Base-by-base conservation (phyloP, 2,797 vertebrate species). In the Balearica regulorum region DNA sequence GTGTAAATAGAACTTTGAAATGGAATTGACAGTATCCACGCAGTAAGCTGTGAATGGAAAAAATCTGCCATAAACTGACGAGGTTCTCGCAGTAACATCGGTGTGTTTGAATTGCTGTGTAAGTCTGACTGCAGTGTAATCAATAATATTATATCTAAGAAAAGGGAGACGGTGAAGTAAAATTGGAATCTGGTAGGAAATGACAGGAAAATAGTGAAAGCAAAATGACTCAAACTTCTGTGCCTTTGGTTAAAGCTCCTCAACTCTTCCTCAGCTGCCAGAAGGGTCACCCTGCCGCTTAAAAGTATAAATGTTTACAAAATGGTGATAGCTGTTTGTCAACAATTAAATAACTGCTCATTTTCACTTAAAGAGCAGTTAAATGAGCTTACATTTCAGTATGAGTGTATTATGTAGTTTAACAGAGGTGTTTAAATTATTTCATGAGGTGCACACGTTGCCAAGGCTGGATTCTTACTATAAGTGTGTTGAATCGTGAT, bases 11-110 rank as follows among this genome's bases (percentile, higher is more conserved):
- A 14, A 24, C n/a, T 35, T 14, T 15, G 22, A 16, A 18, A 25
- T 3, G 6, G 75, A 28, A 17, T 5, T 6, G 43, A 1, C 5
- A 1, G 20, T 7, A 10, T 9, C 26, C 39, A 6, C 7, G 0
- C 7, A 3, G 64, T 18, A 9, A 58, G 46, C n/a, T 3, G 29
- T 10, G 64, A 35, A 10, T 31, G n/a, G 43, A 51, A 46, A 6
- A 37, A 22, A 18, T 26, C 17, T 2, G 49, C 9, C 2, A 0
- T 9, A 6, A 58, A 5, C 24, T 26, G 43, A 6, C 5, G 2
- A 1, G 25, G 12, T 22, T 44, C 25, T 51, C 9, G 1, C 14
- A 7, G 54, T 24, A 16, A 3, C 0, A 3, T n/a, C 4, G 26
- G 13, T 6, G 48, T 4, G 8, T 22, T 60, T 16, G 24, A 66